Conservation (phyloP, 2,888 invertebrate species). For the Cybosia mesomella region DNA sequence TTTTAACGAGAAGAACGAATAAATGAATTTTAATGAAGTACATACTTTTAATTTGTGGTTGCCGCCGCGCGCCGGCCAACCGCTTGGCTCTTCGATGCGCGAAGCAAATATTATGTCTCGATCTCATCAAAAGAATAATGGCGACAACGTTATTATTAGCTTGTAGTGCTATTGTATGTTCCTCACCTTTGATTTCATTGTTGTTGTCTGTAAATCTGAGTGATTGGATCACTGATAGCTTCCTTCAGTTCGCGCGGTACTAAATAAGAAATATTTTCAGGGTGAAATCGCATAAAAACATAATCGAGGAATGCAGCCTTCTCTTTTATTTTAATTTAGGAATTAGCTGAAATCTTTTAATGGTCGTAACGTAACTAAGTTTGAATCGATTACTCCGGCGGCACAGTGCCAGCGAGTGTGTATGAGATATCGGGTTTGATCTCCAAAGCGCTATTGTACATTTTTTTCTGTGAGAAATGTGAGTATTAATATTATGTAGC, state of each 20-base stretch:
- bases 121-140: neutral
- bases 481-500: no score
- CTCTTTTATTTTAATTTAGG: neutral
- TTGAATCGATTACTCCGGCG: neutral
- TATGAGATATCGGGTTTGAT: neutral
- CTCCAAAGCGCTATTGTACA: neutral
- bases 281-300: no score
- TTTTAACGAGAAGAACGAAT: constrained; percentile 8
- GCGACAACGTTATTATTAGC: no score
- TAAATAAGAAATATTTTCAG: no score
- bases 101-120: neutral
- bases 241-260: neutral
- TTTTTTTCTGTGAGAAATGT: neutral
- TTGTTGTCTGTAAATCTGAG: no score
- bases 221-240: neutral
- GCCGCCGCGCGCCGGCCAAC: neutral
- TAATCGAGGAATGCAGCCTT: no score
- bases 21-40: neutral
- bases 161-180: neutral
- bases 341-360: neutral
- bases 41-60: neutral
- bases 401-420: neutral
- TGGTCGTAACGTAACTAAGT: neutral
- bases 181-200: neutral
- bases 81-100: neutral